A percentile compares a stretch with the other conserved stretches of the same genome.
Conservation (phyloP, 2,113 vertebrate genomes). For the Onychostoma macrolepis region DNA sequence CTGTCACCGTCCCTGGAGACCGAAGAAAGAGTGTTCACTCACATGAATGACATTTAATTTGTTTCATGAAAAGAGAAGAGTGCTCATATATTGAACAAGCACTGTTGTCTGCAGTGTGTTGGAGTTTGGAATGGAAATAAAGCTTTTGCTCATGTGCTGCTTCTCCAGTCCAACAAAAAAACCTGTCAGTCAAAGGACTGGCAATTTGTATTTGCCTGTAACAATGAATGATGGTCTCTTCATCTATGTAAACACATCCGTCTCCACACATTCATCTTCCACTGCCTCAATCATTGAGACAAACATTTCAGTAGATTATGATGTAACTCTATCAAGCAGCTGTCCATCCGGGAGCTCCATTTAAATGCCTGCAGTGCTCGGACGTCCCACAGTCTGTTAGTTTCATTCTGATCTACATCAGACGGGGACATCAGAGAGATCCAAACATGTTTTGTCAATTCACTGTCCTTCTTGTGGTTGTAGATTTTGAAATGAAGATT, state of each 20-base stretch:
- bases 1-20: constrained; percentile 15
- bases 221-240: constrained; percentile 52
- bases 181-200: constrained; percentile 55
- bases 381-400: neutral
- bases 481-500: neutral
- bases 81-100: constrained; percentile 62
- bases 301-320: constrained; percentile 42
- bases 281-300: constrained; percentile 36
- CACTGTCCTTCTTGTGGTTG: neutral
- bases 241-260: constrained; percentile 35
- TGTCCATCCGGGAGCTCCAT: constrained; percentile 35
- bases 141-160: constrained; percentile 50
- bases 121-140: constrained; percentile 57
- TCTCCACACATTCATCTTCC: constrained; percentile 48
- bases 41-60: constrained; percentile 62
- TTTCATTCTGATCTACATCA: constrained; percentile 17
- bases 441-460: constrained; percentile 6
- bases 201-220: constrained; percentile 58
- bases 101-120: constrained; percentile 46
- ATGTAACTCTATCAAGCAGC: constrained; percentile 48
- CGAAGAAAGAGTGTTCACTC: constrained; percentile 26
- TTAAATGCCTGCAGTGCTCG: neutral
- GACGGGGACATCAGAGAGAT: neutral
- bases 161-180: constrained; percentile 47
- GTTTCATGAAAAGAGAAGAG: constrained; percentile 58